Conservation (phyloP, 2,797 vertebrate genomes). For the Catamblyrhynchus diadema region DNA sequence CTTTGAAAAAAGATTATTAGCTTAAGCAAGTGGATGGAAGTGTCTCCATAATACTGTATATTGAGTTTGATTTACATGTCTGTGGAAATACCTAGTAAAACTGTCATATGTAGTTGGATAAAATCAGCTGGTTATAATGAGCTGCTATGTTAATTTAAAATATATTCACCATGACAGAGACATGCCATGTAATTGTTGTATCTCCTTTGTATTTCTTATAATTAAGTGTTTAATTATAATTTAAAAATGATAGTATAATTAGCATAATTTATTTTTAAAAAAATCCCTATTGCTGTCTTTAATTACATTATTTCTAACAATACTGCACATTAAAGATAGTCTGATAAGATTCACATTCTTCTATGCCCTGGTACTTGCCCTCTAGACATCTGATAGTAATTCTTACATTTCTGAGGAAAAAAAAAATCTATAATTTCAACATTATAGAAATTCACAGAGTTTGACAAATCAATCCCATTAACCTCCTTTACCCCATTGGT, state of each 20-base stretch:
- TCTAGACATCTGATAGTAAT: background rate
- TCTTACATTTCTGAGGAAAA: background rate
- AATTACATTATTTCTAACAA: slow-evolving; percentile 53
- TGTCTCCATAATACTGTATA: background rate
- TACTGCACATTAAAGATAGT: slow-evolving; percentile 5
- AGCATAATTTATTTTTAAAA: slow-evolving; percentile 17
- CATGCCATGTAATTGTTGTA: slow-evolving; percentile 48
- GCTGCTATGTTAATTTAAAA: slow-evolving; percentile 34
- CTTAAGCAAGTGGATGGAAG: background rate
- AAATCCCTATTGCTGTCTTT: slow-evolving; percentile 4
- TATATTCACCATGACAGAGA: slow-evolving; percentile 61
- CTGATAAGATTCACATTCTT: background rate
- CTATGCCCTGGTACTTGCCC: background rate
- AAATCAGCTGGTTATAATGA: slow-evolving; percentile 47
- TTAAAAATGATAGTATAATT: slow-evolving; percentile 25
- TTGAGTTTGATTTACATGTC: background rate
- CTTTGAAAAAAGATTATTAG: background rate
- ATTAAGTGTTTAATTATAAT: slow-evolving; percentile 58
- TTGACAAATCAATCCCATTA: slow-evolving; percentile 14
- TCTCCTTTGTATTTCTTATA: slow-evolving; percentile 41
- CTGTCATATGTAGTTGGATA: background rate
- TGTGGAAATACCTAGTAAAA: background rate
- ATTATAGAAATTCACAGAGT: background rate
- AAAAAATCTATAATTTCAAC: background rate
- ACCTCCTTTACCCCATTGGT: background rate